Conservation (phyloP, 2,888 invertebrate genomes). For the Drosophila monieri region DNA sequence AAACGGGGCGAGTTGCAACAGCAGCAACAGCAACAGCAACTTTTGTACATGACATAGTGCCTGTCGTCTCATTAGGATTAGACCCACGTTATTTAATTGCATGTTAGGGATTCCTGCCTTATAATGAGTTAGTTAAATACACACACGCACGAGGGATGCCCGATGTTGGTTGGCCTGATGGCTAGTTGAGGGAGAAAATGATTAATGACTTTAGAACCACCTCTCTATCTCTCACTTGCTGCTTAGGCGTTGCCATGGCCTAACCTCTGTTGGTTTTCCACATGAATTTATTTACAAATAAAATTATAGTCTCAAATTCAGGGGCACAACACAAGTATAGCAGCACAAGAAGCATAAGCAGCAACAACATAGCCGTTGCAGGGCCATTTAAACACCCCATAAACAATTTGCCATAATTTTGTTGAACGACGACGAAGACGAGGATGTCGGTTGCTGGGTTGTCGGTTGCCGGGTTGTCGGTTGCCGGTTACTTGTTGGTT, state of each 20-base stretch:
- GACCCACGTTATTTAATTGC: slow-evolving; percentile 80
- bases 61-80: slow-evolving; percentile 80
- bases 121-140: slow-evolving; percentile 79
- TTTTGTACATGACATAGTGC: slow-evolving; percentile 72
- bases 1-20: slow-evolving; percentile 24
- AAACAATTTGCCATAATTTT: slow-evolving; percentile 79
- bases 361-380: slow-evolving; percentile 11
- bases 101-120: slow-evolving; percentile 79
- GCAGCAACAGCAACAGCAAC: slow-evolving; percentile 22
- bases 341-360: slow-evolving; percentile 14
- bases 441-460: slow-evolving; percentile 17
- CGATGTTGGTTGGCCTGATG: slow-evolving; percentile 16
- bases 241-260: slow-evolving; percentile 59
- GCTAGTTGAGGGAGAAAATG: slow-evolving; percentile 50
- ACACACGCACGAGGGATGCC: slow-evolving; percentile 51
- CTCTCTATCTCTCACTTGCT: slow-evolving; percentile 52
- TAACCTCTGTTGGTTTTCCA: slow-evolving; percentile 70
- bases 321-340: slow-evolving; percentile 31
- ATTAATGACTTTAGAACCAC: slow-evolving; percentile 62
- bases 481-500: slow-evolving; percentile 60
- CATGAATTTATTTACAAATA: slow-evolving; percentile 77
- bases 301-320: slow-evolving; percentile 67
- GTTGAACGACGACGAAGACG: slow-evolving; percentile 59
- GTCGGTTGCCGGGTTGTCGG: slow-evolving; percentile 31
- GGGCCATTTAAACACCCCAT: slow-evolving; percentile 76